Conservation (phyloP, 1,140 invertebrate genomes). For the Heterodera carotae region DNA sequence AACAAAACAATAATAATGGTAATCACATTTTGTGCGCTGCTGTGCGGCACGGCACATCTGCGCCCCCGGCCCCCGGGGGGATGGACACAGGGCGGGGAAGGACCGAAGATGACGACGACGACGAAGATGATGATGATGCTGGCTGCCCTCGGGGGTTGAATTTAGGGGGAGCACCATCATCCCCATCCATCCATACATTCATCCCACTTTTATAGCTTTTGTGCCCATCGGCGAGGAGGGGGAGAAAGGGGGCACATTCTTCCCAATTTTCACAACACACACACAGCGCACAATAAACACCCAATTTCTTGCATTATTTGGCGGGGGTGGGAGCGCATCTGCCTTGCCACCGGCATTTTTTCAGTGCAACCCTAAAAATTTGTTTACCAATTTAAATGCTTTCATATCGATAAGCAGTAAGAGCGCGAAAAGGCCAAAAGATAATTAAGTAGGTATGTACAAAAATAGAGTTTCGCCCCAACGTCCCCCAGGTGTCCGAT, state of each 20-base stretch:
- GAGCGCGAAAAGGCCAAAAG: no score
- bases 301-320: background rate
- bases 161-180: background rate
- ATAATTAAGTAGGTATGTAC: no score
- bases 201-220: background rate
- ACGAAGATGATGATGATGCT: background rate
- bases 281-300: background rate
- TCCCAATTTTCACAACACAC: background rate
- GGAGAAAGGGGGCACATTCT: background rate
- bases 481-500: no score
- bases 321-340: background rate
- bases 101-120: no score
- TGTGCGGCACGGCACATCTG: background rate
- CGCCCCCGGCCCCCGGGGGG: no score
- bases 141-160: background rate
- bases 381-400: background rate
- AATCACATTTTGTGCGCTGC: background rate
- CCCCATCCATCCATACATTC: no score
- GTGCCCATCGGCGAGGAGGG: background rate
- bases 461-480: no score
- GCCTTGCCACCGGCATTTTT: background rate
- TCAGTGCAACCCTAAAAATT: background rate
- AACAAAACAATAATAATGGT: conserved; percentile 2
- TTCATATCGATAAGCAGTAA: no score
- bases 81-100: no score